These are phyloP conservation scores for Pongo abelii DNA, from an alignment of 2,113 vertebrate species.

Conservation along the genomic window DNA sequence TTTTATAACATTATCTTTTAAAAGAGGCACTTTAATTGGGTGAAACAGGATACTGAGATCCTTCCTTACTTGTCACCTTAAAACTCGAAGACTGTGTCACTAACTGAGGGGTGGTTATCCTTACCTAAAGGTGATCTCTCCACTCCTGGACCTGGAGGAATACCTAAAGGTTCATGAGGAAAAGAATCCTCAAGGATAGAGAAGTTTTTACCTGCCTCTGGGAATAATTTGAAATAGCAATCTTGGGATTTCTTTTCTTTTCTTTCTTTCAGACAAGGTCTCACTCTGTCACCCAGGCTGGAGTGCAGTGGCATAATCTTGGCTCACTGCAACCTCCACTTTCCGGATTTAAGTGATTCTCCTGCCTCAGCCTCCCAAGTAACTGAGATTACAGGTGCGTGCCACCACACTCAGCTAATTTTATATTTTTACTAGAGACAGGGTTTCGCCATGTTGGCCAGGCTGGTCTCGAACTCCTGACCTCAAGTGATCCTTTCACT, in stretches of 20 bases:
- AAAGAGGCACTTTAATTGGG: not conserved
- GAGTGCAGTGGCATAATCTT: no score
- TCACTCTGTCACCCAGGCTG: no score
- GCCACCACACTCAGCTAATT: no score
- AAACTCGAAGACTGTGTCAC: not conserved
- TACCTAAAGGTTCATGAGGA: not conserved
- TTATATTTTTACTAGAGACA: no score
- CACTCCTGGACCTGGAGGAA: not conserved
- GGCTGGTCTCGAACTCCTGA: no score
- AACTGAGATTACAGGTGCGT: no score
- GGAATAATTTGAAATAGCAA: not conserved
- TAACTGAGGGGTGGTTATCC: not conserved
- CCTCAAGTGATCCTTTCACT: no score
- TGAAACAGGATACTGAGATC: not conserved
- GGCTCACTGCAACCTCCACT: no score
- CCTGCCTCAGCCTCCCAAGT: no score
- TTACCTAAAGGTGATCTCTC: not conserved
- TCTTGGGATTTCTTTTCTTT: not conserved
- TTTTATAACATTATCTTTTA: not conserved
- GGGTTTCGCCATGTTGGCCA: no score
- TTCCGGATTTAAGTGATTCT: accelerated
- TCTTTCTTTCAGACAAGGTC: no score
- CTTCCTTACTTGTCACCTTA: not conserved
- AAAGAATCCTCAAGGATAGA: not conserved
- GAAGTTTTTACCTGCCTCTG: not conserved